Conservation (phyloP, 2,797 vertebrate species). For the Pseudocheirus occidentalis region DNA sequence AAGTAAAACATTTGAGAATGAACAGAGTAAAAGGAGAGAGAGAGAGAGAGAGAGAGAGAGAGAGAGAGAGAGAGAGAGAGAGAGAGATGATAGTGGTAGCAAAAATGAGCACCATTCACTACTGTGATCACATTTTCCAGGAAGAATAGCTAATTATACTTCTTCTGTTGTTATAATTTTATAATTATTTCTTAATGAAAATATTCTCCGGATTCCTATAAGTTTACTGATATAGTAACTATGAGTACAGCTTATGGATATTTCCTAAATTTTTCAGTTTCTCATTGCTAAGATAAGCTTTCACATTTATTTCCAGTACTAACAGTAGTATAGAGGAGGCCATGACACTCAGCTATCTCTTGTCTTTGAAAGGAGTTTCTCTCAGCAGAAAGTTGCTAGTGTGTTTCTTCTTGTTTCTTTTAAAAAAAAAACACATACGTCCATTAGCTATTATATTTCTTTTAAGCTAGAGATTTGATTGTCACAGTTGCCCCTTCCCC, state of each 20-base stretch:
- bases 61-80: no score
- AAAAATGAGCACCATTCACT: neutral
- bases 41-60: no score
- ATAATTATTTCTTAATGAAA: neutral
- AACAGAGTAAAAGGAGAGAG: no score
- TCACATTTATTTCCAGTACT: neutral
- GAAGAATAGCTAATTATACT: neutral
- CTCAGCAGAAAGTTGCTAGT: neutral
- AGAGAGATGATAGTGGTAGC: neutral
- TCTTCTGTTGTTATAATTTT: neutral
- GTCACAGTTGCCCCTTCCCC: neutral
- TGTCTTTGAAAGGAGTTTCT: neutral
- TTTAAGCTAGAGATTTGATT: neutral
- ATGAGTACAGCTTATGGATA: neutral
- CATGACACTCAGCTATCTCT: neutral
- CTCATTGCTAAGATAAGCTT: neutral
- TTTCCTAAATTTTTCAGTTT: neutral
- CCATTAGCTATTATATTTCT: neutral
- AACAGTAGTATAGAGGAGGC: neutral
- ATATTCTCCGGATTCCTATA: neutral
- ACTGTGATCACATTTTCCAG: neutral
- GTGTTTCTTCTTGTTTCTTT: neutral
- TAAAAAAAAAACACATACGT: no score
- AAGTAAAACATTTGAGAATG: no score
- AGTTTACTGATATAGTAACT: neutral